These are phyloP conservation scores for Mesocentrotus franciscanus DNA, from an alignment of 53 echinoderm and acorn worm genomes.

Conservation along the genomic window DNA sequence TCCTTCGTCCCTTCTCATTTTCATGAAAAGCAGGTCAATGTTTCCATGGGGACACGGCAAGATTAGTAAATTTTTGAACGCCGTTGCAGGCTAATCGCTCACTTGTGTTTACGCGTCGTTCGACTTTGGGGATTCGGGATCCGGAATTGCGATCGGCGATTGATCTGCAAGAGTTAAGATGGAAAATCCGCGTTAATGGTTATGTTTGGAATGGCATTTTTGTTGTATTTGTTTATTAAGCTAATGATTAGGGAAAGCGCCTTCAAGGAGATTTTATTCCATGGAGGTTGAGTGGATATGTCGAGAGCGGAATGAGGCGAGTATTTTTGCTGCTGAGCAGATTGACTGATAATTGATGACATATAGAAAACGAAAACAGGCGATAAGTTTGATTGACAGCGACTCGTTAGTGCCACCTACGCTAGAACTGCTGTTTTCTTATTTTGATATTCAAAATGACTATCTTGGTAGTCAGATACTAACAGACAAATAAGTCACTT, in stretches of 20 bases:
- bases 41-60: neutral
- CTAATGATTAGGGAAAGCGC: neutral
- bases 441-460: too few relatives aligned
- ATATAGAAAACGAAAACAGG: neutral
- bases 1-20: neutral
- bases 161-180: neutral
- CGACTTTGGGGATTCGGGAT: neutral
- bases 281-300: neutral
- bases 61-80: neutral
- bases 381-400: neutral
- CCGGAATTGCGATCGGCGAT: neutral
- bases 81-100: neutral
- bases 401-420: too few relatives aligned
- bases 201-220: neutral
- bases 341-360: neutral
- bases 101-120: neutral
- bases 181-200: neutral
- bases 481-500: too few relatives aligned
- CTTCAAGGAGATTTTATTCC: neutral
- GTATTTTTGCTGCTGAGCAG: neutral
- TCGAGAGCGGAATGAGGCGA: neutral
- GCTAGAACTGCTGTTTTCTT: too few relatives aligned
- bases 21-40: neutral
- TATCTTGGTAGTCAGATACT: too few relatives aligned
- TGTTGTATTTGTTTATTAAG: neutral